Base-by-base conservation (phyloP, 1,140 invertebrate genomes). In the Meloidogyne exigua region DNA sequence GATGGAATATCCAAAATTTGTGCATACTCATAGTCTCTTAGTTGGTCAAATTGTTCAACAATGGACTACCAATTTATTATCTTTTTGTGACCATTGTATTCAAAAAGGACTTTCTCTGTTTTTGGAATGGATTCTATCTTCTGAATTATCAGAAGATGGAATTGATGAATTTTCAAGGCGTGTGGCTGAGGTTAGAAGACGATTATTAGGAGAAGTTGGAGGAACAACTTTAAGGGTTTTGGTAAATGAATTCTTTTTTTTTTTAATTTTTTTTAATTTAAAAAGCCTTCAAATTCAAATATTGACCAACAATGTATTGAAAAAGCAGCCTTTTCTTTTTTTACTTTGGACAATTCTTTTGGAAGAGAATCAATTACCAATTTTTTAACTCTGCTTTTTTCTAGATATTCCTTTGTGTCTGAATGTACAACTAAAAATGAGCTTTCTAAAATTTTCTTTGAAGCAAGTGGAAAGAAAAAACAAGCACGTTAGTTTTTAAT, bases 1-100 rank as follows among this genome's bases (percentile, higher is more conserved):
- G 72, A 78, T 78, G 26, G 76, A 78, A 69, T 76, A 78, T 32
- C 76, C 76, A 7, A 78, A 78, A 78, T 78, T 68, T 57, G 72
- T 76, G 13, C 26, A 77, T 42, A 75, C 76, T 2, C 76, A 78
- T 39, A 66, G 21, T 62, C 32, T 77, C n/a, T 69, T 78, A 49
- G 49, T 77, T 32, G 71, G 44, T 36, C 75, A 78, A 49, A 26
- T 78, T 13, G 71, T 78, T 9, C 76, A 69, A 18, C 76, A 78
- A 67, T 78, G 76, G 76, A 49, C 44, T 11, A 23, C 18, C 9
- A 78, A 78, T 67, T 65, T 76, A 42, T 26, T 78, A 26, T 77
- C 71, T 32, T 21, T 78, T 39, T 78, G 76, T 26, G 75, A 78
- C 32, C 32, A 78, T 32, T 78, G 76, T 68, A 66, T 78, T 21